These are phyloP conservation scores for Phyllopteryx taeniolatus DNA, from an alignment of 2,113 vertebrate genomes.

Conservation along the genomic window DNA sequence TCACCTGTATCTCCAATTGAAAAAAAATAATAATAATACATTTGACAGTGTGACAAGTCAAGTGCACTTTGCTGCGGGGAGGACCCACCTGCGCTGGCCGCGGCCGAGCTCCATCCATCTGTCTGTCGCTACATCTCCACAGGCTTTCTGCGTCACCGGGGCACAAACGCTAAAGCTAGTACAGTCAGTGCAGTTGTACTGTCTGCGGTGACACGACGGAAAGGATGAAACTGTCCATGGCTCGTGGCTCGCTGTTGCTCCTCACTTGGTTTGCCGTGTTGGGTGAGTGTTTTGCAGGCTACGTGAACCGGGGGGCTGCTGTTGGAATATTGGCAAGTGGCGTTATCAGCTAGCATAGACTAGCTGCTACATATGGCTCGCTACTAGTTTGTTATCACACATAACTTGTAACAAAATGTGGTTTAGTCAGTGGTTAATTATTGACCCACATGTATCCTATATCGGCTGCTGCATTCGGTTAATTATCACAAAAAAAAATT, in stretches of 20 bases:
- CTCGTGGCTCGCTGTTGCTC: constrained; percentile 12
- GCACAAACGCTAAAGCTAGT: neutral
- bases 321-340: neutral
- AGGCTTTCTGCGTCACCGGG: neutral
- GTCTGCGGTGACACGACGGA: too few species aligned
- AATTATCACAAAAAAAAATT: neutral
- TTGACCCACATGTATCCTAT: neutral
- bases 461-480: neutral
- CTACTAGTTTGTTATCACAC: neutral
- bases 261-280: constrained; percentile 41
- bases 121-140: neutral
- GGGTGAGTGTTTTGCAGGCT: constrained; percentile 59
- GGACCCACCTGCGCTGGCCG: constrained; percentile 36
- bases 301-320: neutral
- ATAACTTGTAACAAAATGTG: neutral
- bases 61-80: constrained; percentile 4
- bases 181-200: neutral
- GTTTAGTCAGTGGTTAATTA: too few species aligned
- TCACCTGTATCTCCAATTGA: too few species aligned
- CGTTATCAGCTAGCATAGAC: neutral
- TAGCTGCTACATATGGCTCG: neutral
- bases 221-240: constrained; percentile 51
- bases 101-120: neutral
- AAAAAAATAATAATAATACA: neutral
- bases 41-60: constrained; percentile 8